A percentile compares a stretch with the other conserved stretches of the same genome.
Conservation (phyloP, 2,113 vertebrate species). For the Vanacampus margaritifer region DNA sequence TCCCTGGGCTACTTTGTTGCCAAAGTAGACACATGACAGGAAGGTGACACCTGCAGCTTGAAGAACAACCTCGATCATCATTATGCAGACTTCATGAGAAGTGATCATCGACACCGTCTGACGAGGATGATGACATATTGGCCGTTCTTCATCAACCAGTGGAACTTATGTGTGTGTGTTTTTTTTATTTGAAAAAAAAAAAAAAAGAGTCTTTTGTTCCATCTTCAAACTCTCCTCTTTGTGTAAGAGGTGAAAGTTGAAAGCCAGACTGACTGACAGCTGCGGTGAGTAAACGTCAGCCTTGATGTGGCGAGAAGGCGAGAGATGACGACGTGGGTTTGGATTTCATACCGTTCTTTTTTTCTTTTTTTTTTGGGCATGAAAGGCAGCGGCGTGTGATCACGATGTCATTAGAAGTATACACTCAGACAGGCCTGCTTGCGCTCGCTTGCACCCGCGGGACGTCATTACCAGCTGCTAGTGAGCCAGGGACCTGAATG, state of each 20-base stretch:
- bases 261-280: conserved; percentile 5
- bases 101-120: not conserved
- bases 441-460: conserved; percentile 56
- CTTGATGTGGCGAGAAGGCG: conserved; percentile 1
- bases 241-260: conserved; percentile 8
- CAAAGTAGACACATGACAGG: not conserved
- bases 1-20: too few relatives aligned
- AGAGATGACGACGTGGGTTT: conserved; percentile 51
- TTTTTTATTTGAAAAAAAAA: too few relatives aligned
- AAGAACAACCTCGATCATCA: not conserved
- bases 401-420: conserved; percentile 73
- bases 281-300: conserved; percentile 7
- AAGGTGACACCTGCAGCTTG: not conserved
- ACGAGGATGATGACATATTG: not conserved
- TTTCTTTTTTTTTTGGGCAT: conserved; percentile 63
- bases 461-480: conserved; percentile 71
- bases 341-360: conserved; percentile 53
- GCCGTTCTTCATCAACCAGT: not conserved
- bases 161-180: not conserved
- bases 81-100: not conserved
- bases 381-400: conserved; percentile 65
- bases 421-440: conserved; percentile 63
- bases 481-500: conserved; percentile 55
- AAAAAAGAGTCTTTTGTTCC: not conserved
- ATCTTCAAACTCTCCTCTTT: conserved; percentile 7